Conservation (phyloP, 2,113 vertebrate species). For the Chitala chitala region DNA sequence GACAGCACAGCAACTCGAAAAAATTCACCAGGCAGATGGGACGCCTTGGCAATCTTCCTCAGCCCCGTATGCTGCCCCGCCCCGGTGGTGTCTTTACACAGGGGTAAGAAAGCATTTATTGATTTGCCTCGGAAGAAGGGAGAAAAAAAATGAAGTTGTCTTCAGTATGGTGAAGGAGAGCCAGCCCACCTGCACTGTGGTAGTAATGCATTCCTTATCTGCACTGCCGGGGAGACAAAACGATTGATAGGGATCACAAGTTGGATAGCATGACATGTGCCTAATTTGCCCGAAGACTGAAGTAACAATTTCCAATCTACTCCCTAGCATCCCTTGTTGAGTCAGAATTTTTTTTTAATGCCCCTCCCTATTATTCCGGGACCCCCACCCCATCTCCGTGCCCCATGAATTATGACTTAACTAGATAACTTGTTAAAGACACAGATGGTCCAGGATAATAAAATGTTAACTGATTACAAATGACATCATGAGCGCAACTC, state of each 20-base stretch:
- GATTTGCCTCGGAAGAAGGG: constrained; percentile 3
- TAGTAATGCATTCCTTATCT: neutral
- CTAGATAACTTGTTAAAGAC: no score
- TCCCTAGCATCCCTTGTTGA: neutral
- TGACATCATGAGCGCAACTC: no score
- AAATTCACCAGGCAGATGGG: constrained; percentile 11
- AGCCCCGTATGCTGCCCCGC: neutral
- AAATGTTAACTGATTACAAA: no score
- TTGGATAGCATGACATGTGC: neutral
- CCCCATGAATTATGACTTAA: neutral
- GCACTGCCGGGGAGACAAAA: neutral
- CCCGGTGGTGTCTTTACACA: neutral
- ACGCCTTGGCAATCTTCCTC: neutral
- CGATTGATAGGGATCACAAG: constrained; percentile 5
- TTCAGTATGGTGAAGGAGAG: neutral
- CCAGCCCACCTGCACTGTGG: neutral
- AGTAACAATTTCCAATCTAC: constrained; percentile 1
- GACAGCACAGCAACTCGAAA: neutral
- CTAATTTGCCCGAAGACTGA: constrained; percentile 7
- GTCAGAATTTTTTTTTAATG: constrained; percentile 5
- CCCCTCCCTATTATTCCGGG: neutral
- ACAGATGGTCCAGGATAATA: no score
- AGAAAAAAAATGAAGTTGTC: constrained; percentile 3
- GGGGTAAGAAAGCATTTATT: neutral
- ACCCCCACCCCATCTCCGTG: neutral